These are phyloP conservation scores for Lasioglossum pauxillum DNA, from an alignment of 2,888 invertebrate genomes.

Conservation along the genomic window DNA sequence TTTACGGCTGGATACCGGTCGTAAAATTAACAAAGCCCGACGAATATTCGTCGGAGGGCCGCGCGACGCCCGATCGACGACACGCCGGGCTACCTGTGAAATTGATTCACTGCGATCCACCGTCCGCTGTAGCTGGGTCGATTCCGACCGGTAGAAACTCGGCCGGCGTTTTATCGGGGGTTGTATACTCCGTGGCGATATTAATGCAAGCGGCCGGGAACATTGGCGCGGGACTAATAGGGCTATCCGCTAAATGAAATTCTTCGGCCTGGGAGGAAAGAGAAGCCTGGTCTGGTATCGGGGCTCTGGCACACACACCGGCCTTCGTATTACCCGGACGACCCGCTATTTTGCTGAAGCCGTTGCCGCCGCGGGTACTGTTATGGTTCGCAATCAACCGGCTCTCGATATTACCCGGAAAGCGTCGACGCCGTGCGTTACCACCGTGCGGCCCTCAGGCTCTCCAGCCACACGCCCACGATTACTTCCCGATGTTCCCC, in stretches of 20 bases:
- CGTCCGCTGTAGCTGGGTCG: not conserved
- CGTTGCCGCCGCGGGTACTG: constrained; percentile 47
- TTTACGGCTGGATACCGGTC: constrained; percentile 65
- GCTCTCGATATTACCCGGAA: constrained; percentile 75
- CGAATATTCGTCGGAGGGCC: constrained; percentile 55
- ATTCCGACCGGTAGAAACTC: constrained; percentile 12
- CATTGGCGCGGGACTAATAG: constrained; percentile 23
- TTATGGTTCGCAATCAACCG: constrained; percentile 63
- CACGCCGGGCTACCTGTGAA: constrained; percentile 62
- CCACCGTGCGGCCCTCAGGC: constrained; percentile 56
- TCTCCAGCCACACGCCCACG: constrained; percentile 67
- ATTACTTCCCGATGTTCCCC: constrained; percentile 54
- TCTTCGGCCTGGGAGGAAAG: not conserved
- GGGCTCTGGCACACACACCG: constrained; percentile 11
- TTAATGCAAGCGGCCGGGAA: constrained; percentile 8
- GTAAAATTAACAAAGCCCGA: constrained; percentile 69
- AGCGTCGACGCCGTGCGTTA: constrained; percentile 69
- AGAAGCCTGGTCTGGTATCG: constrained; percentile 29
- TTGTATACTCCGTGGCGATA: not conserved
- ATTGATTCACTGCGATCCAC: constrained; percentile 61
- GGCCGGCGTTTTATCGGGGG: constrained; percentile 13
- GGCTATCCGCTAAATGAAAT: constrained; percentile 28
- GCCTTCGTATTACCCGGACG: constrained; percentile 54
- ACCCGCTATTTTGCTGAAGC: constrained; percentile 63
- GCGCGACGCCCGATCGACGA: constrained; percentile 63